Base-by-base conservation (phyloP, 2,113 vertebrate genomes). In the Sterrhoptilus dennistouni region DNA sequence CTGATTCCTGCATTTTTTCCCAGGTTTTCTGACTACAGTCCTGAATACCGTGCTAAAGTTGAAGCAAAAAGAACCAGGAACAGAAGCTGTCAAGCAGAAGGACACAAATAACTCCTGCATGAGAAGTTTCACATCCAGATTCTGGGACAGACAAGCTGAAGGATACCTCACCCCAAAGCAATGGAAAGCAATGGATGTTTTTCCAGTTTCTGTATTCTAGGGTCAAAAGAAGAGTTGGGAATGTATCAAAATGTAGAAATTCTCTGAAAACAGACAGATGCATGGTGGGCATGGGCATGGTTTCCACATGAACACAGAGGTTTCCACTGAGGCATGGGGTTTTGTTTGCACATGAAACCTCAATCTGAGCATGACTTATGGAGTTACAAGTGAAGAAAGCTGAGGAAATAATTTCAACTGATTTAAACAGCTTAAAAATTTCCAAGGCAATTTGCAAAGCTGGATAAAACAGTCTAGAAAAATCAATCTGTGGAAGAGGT, bases 331-430 rank as follows among this genome's bases (percentile, higher is more conserved):
- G 19, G 2, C 15, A 6, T 12, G 50, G 42, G 23, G 28, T 7
- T 82, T 42, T 22, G 5, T 49, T 74, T 53, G 42, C 25, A 25
- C 11, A 8, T 33, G 9, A 83, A 80, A 71, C 9, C 8, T 19
- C 28, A 52, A 38, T 19, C 23, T 40, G 45, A 59, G 25, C n/a
- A 28, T 59, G 31, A 50, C 0, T 66, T 59, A 15, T 0, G 0
- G 44, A 63, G 11, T 13, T 53, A 44, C 13, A 72, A 28, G 38
- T 11, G 35, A 54, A 77, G 8, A 31, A 8, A 63, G 17, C 2
- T 44, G 23, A 87, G 25, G 24, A 49, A 54, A 50, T 60, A 1
- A 12, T 71, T 60, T 76, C 19, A 44, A 14, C 9, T 25, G 9
- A 71, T 64, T 68, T 29, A 68, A 85, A 52, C 2, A 1, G 7